These are phyloP conservation scores for Perccottus glenii DNA, from an alignment of 2,113 vertebrate genomes.

Conservation along the genomic window DNA sequence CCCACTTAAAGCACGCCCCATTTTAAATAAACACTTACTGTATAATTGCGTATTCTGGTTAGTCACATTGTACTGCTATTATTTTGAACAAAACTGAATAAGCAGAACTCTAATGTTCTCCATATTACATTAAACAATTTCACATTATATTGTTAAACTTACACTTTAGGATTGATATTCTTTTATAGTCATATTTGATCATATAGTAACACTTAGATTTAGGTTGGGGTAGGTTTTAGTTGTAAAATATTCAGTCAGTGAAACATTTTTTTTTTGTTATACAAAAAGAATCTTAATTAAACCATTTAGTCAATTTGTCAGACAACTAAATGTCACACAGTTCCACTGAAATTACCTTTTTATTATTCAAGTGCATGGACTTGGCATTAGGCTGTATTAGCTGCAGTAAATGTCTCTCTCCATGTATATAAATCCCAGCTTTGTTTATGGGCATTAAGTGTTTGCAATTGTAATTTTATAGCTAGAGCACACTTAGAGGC, in stretches of 20 bases:
- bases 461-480: background rate
- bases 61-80: too few relatives aligned
- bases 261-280: background rate
- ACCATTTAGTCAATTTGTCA: slow-evolving; percentile 6
- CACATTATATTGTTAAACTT: too few relatives aligned
- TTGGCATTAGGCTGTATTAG: background rate
- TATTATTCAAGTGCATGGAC: background rate
- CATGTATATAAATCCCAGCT: background rate
- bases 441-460: background rate
- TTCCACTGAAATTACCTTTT: background rate
- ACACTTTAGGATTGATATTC: too few relatives aligned
- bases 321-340: slow-evolving; percentile 1
- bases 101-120: too few relatives aligned
- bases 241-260: slow-evolving; percentile 1
- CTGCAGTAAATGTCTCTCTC: background rate
- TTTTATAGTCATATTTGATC: too few relatives aligned
- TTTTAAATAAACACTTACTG: too few relatives aligned
- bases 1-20: too few relatives aligned
- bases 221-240: background rate
- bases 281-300: background rate
- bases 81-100: too few relatives aligned
- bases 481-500: too few relatives aligned
- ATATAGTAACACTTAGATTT: too few relatives aligned
- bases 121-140: too few relatives aligned
- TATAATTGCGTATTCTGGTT: too few relatives aligned